phyloP scores from a whole-genome alignment of 2,113 vertebrate species.

The Phaethon lepturus region DNA sequence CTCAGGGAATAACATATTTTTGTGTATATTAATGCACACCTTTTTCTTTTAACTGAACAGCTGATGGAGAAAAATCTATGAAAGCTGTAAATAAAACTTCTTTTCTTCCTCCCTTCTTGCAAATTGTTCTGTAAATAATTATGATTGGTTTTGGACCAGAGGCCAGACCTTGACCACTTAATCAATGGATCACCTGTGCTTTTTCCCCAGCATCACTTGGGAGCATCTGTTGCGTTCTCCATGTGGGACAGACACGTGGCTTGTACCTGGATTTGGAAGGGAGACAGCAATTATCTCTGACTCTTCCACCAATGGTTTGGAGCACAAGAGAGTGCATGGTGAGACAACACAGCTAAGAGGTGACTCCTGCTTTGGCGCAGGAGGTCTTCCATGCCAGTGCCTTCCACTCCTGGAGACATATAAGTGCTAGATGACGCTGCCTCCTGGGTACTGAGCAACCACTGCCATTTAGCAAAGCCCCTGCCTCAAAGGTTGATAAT shows the following conservation, averaged over 20 bases:
- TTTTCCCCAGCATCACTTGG: slow-evolving; percentile 31
- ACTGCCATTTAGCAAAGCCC: neutral
- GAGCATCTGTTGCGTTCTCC: slow-evolving; percentile 17
- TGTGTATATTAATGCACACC: neutral
- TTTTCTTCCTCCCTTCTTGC: neutral
- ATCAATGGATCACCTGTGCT: slow-evolving; percentile 54
- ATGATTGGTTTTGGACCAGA: neutral
- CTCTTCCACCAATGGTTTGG: neutral
- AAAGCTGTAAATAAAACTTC: neutral
- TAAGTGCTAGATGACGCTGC: neutral
- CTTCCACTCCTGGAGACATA: neutral
- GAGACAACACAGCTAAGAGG: neutral
- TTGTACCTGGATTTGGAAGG: neutral
- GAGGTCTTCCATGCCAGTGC: neutral
- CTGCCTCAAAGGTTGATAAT: neutral
- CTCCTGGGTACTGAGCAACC: neutral
- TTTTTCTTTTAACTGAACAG: neutral
- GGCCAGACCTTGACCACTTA: slow-evolving; percentile 33
- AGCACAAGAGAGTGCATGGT: neutral
- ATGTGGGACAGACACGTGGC: neutral
- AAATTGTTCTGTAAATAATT: slow-evolving; percentile 5
- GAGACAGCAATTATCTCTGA: neutral
- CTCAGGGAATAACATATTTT: neutral
- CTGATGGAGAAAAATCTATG: neutral
- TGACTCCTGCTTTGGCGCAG: neutral